Conservation (phyloP, 37 sponge, comb jelly and placozoan species). For the Corticium candelabrum region DNA sequence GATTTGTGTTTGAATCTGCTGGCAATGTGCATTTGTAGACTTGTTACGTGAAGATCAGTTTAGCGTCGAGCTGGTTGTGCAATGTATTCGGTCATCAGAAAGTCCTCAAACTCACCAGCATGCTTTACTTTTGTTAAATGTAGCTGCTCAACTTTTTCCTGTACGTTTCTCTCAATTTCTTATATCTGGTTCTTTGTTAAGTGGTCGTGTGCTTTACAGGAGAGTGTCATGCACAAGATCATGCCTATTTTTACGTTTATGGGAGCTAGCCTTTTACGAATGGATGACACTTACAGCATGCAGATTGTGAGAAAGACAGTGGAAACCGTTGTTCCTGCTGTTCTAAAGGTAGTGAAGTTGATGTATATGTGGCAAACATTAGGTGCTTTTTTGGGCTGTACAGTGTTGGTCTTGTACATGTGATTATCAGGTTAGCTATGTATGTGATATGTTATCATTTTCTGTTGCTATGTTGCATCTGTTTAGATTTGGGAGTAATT, state of each 20-base stretch:
- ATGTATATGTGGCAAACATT: no score
- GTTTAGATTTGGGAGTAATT: no score
- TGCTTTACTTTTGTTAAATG: conserved; percentile 48
- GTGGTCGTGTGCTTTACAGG: conserved; percentile 14
- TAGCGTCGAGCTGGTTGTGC: conserved; percentile 73
- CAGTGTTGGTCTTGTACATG: no score
- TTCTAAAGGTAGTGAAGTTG: conserved; percentile 43
- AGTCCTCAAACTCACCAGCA: conserved; percentile 72
- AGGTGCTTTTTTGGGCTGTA: no score
- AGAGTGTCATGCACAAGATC: conserved; percentile 76
- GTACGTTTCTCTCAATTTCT: conserved; percentile 35
- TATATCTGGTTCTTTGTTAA: background rate
- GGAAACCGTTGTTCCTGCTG: conserved; percentile 66
- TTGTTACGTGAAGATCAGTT: conserved; percentile 53
- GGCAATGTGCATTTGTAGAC: conserved; percentile 13
- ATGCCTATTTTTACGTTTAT: conserved; percentile 99
- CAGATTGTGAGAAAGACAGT: conserved; percentile 72
- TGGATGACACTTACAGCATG: conserved; percentile 82
- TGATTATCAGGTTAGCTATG: no score
- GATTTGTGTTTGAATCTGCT: no score
- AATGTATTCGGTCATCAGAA: conserved; percentile 53
- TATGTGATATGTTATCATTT: background rate
- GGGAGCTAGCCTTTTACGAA: conserved; percentile 67
- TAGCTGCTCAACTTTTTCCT: conserved; percentile 57
- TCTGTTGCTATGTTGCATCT: background rate